These are phyloP conservation scores for Peromyscus nudipes DNA, from an alignment of 2,797 vertebrate genomes.

Conservation along the genomic window DNA sequence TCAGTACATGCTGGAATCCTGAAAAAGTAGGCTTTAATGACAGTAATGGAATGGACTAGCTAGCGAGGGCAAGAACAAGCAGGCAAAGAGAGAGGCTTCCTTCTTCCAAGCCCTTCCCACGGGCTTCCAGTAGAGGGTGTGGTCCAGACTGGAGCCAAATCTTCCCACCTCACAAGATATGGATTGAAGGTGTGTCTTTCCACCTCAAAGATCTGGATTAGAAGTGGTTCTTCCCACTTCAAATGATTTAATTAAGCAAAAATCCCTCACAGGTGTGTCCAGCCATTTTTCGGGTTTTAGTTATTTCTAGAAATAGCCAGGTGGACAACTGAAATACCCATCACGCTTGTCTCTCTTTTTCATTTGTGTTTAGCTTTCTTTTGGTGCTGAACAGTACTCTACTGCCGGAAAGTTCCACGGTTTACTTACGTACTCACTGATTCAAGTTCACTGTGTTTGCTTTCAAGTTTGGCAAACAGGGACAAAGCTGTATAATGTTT, in stretches of 20 bases:
- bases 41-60: not conserved
- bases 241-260: not conserved
- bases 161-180: too few species aligned
- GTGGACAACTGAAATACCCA: not conserved
- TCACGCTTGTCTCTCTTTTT: not conserved
- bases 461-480: not conserved
- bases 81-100: not conserved
- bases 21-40: not conserved
- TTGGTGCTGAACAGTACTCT: not conserved
- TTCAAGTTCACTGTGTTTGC: not conserved
- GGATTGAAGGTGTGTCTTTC: too few species aligned
- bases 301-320: not conserved
- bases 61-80: not conserved
- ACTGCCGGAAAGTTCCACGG: not conserved
- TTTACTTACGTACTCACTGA: not conserved
- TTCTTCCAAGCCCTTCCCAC: not conserved
- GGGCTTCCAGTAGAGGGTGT: not conserved
- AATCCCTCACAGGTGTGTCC: not conserved
- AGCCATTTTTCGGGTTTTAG: not conserved
- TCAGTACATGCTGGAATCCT: not conserved
- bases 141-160: too few species aligned
- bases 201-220: too few species aligned
- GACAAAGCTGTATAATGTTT: not conserved
- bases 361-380: not conserved
- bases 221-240: too few species aligned